A percentile compares a stretch with the other conserved stretches of the same genome.
Conservation (phyloP, 2,797 vertebrate species). For the Myotis vivesi region DNA sequence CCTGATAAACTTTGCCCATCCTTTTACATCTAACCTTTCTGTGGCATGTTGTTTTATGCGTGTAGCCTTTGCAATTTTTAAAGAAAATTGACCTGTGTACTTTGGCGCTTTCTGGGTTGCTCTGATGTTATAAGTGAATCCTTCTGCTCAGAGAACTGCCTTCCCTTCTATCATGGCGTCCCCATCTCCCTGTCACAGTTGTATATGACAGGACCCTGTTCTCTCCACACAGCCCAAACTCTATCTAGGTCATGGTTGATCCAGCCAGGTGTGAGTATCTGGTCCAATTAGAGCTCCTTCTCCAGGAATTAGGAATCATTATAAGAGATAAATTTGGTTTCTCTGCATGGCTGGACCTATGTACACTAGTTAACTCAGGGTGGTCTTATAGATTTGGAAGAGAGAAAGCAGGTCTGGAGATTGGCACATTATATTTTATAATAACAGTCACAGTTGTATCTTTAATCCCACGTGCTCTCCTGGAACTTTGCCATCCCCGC, state of each 20-base stretch:
- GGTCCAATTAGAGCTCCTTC: background rate
- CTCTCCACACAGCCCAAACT: background rate
- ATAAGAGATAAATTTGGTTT: background rate
- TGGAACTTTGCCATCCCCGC: background rate
- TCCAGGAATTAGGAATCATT: background rate
- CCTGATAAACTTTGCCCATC: conserved; percentile 53
- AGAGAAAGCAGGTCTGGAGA: background rate
- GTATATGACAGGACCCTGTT: background rate
- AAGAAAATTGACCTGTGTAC: background rate
- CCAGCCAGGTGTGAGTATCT: background rate
- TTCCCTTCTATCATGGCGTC: background rate
- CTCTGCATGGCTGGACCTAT: background rate
- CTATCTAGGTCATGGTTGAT: background rate
- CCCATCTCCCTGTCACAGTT: background rate
- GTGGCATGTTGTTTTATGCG: conserved; percentile 56
- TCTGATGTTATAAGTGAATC: background rate
- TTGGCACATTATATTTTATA: background rate
- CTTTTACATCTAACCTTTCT: conserved; percentile 59
- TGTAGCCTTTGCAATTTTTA: background rate
- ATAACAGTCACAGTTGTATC: background rate
- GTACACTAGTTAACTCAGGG: background rate
- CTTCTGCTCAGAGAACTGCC: background rate
- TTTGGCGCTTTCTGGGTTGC: background rate
- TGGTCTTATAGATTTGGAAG: background rate
- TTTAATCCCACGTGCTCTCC: background rate